Conservation (phyloP, 1,140 invertebrate species). For the Elymnias hypermnestra region DNA sequence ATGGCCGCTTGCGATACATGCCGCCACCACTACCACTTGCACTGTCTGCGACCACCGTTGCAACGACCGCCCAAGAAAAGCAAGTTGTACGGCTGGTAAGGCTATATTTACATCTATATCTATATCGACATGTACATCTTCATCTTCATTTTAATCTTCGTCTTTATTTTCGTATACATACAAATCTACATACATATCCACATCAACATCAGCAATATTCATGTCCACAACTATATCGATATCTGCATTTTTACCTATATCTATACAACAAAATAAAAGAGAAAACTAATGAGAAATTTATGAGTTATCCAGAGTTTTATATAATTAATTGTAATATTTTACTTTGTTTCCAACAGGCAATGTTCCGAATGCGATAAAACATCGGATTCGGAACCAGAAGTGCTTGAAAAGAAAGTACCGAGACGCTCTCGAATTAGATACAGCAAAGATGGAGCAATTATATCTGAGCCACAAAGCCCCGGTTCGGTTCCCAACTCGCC, state of each 20-base stretch:
- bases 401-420: conserved; percentile 86
- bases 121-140: too few species aligned
- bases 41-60: conserved; percentile 94
- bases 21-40: conserved; percentile 93
- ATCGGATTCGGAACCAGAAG: conserved; percentile 84
- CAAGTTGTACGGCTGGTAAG: conserved; percentile 93
- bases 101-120: too few species aligned
- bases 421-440: conserved; percentile 85
- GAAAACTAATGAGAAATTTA: too few species aligned
- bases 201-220: too few species aligned
- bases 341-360: too few species aligned
- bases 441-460: conserved; percentile 80
- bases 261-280: too few species aligned
- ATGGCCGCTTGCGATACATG: conserved; percentile 97
- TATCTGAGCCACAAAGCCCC: conserved; percentile 51
- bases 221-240: too few species aligned
- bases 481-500: conserved; percentile 43
- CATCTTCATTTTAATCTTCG: too few species aligned
- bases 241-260: background rate
- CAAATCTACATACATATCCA: too few species aligned
- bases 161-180: too few species aligned
- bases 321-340: too few species aligned
- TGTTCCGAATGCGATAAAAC: conserved; percentile 93
- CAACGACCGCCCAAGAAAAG: conserved; percentile 96
- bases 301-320: too few species aligned